Evolutionary conservation across 2,797 vertebrate species (phyloP).

Genomic region (Rallus crepitans): DNA sequence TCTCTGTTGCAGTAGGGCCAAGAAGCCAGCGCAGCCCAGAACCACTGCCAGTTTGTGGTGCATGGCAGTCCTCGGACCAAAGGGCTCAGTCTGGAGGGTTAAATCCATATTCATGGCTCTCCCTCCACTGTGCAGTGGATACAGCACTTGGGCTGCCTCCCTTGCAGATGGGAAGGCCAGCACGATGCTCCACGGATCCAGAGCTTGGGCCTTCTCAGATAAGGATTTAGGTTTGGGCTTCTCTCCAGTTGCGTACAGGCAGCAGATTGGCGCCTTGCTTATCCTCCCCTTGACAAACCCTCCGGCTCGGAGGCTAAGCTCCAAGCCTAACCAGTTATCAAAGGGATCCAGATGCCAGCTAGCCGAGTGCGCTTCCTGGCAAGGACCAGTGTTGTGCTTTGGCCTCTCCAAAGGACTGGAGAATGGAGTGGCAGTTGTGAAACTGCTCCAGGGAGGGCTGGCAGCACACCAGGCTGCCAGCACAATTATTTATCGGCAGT

Average conservation of each 20-base stretch:
- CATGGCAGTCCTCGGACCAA: not conserved
- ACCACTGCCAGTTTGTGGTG: accelerated
- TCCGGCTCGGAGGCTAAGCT: not conserved
- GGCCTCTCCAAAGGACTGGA: not conserved
- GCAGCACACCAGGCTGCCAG: not conserved
- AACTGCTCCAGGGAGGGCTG: not conserved
- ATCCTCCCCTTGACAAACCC: not conserved
- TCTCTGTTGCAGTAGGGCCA: not conserved
- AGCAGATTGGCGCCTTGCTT: not conserved
- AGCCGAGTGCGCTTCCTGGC: not conserved
- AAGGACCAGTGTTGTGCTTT: accelerated
- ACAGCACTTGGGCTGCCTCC: not conserved
- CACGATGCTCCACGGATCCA: not conserved
- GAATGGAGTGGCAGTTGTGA: not conserved
- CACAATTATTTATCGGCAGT: accelerated
- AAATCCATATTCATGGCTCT: not conserved
- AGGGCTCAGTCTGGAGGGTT: not conserved
- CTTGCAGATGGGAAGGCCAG: not conserved
- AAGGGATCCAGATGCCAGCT: slow-evolving; percentile 9
- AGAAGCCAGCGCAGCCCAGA: not conserved
- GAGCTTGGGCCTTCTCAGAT: not conserved
- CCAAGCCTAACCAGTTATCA: not conserved
- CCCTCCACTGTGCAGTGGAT: accelerated
- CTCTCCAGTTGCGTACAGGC: slow-evolving; percentile 3
- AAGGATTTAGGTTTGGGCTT: slow-evolving; percentile 27